phyloP scores from a whole-genome alignment of 2,113 vertebrate species.

The Dascyllus trimaculatus region DNA sequence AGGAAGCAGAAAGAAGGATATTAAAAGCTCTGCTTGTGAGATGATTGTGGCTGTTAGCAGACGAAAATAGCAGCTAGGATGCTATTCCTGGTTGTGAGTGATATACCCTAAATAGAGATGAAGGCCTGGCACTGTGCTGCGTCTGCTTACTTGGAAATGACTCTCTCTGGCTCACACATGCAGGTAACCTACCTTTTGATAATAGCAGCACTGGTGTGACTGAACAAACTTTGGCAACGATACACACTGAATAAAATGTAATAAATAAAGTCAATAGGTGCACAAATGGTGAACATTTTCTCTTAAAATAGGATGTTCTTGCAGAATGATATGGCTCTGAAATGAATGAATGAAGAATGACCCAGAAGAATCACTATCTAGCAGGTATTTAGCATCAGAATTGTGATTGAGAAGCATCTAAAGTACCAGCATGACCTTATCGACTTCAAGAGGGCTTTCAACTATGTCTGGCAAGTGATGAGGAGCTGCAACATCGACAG shows the following conservation, averaged over 20 bases:
- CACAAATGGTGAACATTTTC: constrained; percentile 2
- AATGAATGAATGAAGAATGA: not conserved
- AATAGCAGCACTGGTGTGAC: constrained; percentile 21
- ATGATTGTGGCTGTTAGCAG: constrained; percentile 57
- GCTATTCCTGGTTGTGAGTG: constrained; percentile 66
- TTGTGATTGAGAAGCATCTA: too few species aligned
- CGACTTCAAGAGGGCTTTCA: too few species aligned
- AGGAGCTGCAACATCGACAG: too few species aligned
- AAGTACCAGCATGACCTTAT: too few species aligned
- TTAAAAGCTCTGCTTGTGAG: constrained; percentile 67
- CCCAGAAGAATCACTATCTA: too few species aligned
- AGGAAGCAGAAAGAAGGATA: constrained; percentile 50
- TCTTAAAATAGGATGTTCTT: not conserved
- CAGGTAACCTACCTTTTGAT: not conserved
- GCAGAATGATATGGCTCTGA: not conserved
- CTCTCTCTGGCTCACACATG: constrained; percentile 19
- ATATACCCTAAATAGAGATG: constrained; percentile 61
- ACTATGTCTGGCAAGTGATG: too few species aligned
- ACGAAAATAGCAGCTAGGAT: constrained; percentile 69
- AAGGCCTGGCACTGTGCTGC: constrained; percentile 54
- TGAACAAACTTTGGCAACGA: not conserved
- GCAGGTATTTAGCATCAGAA: too few species aligned
- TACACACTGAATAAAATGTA: not conserved
- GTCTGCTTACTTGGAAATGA: constrained; percentile 24
- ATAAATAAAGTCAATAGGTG: not conserved